Base-by-base conservation (phyloP, 2,888 invertebrate species). In the Lordiphosa fenestrarum region DNA sequence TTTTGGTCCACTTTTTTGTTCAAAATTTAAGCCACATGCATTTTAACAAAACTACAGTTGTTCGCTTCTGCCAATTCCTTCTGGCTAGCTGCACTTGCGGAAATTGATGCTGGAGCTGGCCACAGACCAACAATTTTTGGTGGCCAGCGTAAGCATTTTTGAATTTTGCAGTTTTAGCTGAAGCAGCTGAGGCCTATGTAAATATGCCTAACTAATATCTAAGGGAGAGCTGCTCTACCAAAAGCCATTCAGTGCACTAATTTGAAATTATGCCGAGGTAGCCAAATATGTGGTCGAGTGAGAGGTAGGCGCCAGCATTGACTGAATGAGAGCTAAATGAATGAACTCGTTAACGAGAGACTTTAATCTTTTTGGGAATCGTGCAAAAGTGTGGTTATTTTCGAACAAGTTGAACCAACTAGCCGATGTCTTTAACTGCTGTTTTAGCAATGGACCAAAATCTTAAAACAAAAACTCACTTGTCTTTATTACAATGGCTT, bases 231-330 rank as follows among this genome's bases (percentile, higher is more conserved):
- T 56, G 44, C 49, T 56, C 56, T 49, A 63, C 62, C 30, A 30
- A 51, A 56, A 56, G 71, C 82, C 82, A 77, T 78, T 78, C 71
- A 82, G 75, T 77, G 82, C 73, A 81, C 78, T 77, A 77, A 77
- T 77, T 77, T 78, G 71, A 82, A 81, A 77, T 77, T 77, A 77
- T 73, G 47, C 36, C 47, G 47, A 47, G 33, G 35, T 36, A 47
- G 21, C 21, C 47, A 47, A 36, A 47, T 47, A 47, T 47, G 44
- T 30, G 30, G 9, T 30, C 30, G 30, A 30, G 30, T 30, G 30
- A 30, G 30, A 30, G 30, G 30, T 30, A 4, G 30, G 30, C 30
- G 44, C 33, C 10, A 44, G 33, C 30, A 33, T 33, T 13, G 15
- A 15, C 44, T 47, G 36, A 37, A 47, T 47, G 36, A 36, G 12